A percentile compares a stretch with the other conserved stretches of the same genome.
phyloP scores from a whole-genome alignment of 2,888 invertebrate genomes.

The Oligia strigilis region DNA sequence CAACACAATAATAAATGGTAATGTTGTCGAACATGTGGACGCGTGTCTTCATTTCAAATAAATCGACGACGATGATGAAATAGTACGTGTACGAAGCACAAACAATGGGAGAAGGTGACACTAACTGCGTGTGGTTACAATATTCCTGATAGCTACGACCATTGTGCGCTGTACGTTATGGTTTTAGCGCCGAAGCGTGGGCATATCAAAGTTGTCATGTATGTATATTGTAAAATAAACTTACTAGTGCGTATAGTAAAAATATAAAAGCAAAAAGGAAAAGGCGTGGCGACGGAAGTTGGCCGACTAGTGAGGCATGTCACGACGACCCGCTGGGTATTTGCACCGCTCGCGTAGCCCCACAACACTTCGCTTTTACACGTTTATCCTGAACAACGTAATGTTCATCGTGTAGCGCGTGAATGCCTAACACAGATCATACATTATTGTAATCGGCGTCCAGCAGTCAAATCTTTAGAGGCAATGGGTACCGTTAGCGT shows the following conservation, averaged over 20 bases:
- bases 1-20: constrained; percentile 80
- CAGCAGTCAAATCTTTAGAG: constrained; percentile 60
- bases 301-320: constrained; percentile 73
- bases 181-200: constrained; percentile 71
- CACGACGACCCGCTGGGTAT: constrained; percentile 69
- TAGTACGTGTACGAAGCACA: constrained; percentile 77
- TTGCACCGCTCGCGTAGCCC: constrained; percentile 54
- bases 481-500: constrained; percentile 68
- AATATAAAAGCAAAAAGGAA: constrained; percentile 75
- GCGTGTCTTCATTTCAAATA: constrained; percentile 82
- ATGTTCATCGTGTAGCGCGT: constrained; percentile 45
- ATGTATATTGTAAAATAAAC: constrained; percentile 59
- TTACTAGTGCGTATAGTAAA: constrained; percentile 70
- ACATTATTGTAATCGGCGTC: constrained; percentile 49
- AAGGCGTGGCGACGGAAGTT: constrained; percentile 77
- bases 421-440: constrained; percentile 40
- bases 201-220: constrained; percentile 70
- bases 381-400: constrained; percentile 37
- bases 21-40: constrained; percentile 81
- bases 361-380: constrained; percentile 64
- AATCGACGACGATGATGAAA: constrained; percentile 82
- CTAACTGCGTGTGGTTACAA: constrained; percentile 72
- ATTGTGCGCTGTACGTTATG: constrained; percentile 71
- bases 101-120: constrained; percentile 82
- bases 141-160: constrained; percentile 70